Evolutionary conservation across 2,797 vertebrate genomes (phyloP).

Genomic region (Pyrocephalus nanus): DNA sequence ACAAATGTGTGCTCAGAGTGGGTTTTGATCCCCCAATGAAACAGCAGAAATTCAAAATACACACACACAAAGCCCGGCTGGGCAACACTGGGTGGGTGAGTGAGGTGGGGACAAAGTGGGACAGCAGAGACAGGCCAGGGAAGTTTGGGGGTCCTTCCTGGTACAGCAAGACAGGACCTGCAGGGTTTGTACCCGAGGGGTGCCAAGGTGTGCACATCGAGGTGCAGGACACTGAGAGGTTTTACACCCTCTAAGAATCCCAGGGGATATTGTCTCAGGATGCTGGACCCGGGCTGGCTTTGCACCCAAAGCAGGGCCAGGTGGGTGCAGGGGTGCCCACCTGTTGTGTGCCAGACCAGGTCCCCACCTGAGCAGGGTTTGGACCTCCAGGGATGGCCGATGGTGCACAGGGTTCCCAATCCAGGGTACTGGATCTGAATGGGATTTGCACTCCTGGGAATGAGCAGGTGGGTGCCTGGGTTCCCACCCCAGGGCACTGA

Average conservation of each 20-base stretch:
- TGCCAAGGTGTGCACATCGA: too few species aligned
- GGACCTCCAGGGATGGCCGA: not conserved
- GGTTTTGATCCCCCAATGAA: not conserved
- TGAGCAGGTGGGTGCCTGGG: not conserved
- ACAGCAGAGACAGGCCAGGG: not conserved
- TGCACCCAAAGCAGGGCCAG: not conserved
- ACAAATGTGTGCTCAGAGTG: accelerated
- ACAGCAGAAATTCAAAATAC: not conserved
- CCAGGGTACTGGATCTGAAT: accelerated
- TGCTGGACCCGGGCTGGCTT: not conserved
- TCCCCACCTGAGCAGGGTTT: not conserved
- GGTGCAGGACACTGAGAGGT: not conserved
- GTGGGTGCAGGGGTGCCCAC: not conserved
- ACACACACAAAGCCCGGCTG: accelerated
- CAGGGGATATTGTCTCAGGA: not conserved
- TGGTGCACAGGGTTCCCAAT: accelerated
- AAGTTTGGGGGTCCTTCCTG: not conserved
- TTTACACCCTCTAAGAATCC: not conserved
- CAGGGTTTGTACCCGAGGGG: not conserved
- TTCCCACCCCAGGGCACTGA: not conserved
- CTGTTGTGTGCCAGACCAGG: accelerated
- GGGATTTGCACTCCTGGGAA: not conserved
- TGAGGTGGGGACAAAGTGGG: not conserved
- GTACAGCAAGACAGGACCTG: not conserved
- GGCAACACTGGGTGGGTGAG: not conserved